Conservation (phyloP, 1,140 invertebrate genomes). For the Acromyrmex echinatior region DNA sequence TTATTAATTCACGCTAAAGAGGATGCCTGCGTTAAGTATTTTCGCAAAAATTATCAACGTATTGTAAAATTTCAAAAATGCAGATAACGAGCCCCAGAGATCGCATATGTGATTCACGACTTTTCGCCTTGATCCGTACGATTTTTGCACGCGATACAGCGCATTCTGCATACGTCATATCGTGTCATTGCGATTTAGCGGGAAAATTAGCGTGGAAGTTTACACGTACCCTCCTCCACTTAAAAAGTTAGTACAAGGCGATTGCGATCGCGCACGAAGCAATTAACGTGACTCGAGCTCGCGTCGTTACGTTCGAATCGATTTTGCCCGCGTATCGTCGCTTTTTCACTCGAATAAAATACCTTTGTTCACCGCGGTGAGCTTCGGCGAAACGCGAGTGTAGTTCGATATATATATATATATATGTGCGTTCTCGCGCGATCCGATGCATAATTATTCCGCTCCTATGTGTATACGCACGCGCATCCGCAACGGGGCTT, state of each 20-base stretch:
- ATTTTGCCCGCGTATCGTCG: neutral
- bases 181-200: slow-evolving; percentile 50
- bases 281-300: slow-evolving; percentile 12
- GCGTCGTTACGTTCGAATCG: slow-evolving; percentile 8
- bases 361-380: neutral
- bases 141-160: slow-evolving; percentile 18
- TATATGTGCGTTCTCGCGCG: neutral
- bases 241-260: neutral
- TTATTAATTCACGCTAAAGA: neutral
- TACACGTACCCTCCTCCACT: neutral
- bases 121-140: neutral
- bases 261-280: slow-evolving; percentile 13
- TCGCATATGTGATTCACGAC: neutral
- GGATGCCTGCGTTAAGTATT: neutral
- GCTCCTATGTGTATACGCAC: neutral
- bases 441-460: slow-evolving; percentile 30
- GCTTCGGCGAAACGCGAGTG: slow-evolving; percentile 2
- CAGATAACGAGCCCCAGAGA: neutral
- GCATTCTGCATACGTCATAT: neutral
- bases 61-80: neutral
- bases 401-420: no score
- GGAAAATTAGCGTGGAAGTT: slow-evolving; percentile 32
- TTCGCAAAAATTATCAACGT: neutral
- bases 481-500: neutral
- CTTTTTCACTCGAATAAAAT: slow-evolving; percentile 17